A percentile compares a stretch with the other conserved stretches of the same genome.
These are phyloP conservation scores for Polylopha cassiicola DNA, from an alignment of 2,888 invertebrate species.

Conservation along the genomic window DNA sequence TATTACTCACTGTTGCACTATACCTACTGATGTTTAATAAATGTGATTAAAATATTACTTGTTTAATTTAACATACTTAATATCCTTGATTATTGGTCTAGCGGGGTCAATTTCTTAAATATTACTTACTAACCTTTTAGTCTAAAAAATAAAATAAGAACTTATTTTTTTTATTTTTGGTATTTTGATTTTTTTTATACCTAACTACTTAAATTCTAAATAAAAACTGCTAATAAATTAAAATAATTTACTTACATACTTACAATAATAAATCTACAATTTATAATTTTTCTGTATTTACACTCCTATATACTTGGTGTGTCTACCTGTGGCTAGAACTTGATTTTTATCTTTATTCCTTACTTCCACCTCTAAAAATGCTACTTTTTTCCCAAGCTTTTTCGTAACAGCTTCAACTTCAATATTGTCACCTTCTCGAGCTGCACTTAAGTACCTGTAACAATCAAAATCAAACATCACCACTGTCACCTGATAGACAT, in stretches of 20 bases:
- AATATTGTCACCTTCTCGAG: constrained; percentile 86
- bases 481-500: no score
- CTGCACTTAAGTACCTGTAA: constrained; percentile 86
- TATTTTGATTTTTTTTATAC: no score
- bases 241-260: constrained; percentile 9
- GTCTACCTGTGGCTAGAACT: constrained; percentile 87
- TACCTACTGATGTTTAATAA: constrained; percentile 9
- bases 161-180: no score
- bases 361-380: constrained; percentile 88
- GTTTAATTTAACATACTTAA: not conserved
- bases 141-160: no score
- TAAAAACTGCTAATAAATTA: no score
- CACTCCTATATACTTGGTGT: constrained; percentile 83
- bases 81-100: no score
- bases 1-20: constrained; percentile 3
- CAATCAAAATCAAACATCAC: constrained; percentile 23
- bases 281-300: constrained; percentile 24
- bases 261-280: constrained; percentile 10
- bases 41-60: not conserved
- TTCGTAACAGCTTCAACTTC: constrained; percentile 86
- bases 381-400: constrained; percentile 86
- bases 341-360: constrained; percentile 84
- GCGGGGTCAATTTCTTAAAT: no score
- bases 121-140: no score
- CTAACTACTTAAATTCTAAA: no score